These are phyloP conservation scores for Priocnemis perturbator DNA, from an alignment of 2,888 invertebrate species.

Conservation along the genomic window DNA sequence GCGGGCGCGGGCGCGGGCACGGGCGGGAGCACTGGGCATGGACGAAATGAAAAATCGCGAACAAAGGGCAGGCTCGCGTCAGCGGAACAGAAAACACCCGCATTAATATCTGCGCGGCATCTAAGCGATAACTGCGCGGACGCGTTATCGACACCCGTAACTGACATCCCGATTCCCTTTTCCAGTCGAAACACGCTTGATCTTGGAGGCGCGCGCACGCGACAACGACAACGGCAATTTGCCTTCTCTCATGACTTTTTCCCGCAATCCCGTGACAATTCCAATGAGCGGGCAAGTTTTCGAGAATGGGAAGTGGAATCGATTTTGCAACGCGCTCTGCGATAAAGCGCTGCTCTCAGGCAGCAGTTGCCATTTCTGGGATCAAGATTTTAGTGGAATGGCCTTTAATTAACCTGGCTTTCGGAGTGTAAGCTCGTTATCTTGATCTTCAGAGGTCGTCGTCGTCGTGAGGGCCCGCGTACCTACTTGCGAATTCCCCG, in stretches of 20 bases:
- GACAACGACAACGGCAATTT: background rate
- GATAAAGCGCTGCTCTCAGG: constrained; percentile 42
- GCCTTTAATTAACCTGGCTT: constrained; percentile 69
- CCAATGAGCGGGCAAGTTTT: background rate
- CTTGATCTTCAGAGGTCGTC: constrained; percentile 59
- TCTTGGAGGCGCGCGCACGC: background rate
- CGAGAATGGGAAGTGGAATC: constrained; percentile 17
- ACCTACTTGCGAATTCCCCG: constrained; percentile 36
- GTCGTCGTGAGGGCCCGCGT: constrained; percentile 38
- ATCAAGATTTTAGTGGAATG: constrained; percentile 61
- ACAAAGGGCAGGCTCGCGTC: constrained; percentile 5
- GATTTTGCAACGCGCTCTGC: constrained; percentile 22
- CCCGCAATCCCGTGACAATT: background rate
- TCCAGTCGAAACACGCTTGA: background rate
- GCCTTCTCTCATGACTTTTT: background rate
- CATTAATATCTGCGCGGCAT: background rate
- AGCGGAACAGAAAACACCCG: constrained; percentile 17
- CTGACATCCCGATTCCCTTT: background rate
- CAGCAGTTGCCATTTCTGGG: constrained; percentile 48
- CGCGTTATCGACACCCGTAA: background rate
- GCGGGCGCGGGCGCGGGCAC: too few relatives aligned
- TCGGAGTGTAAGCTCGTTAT: constrained; percentile 66
- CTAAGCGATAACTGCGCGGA: too few relatives aligned
- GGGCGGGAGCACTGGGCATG: constrained; percentile 33
- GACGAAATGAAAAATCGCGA: constrained; percentile 22